These are phyloP conservation scores for Microhierax caerulescens DNA, from an alignment of 2,797 vertebrate species.

Conservation along the genomic window DNA sequence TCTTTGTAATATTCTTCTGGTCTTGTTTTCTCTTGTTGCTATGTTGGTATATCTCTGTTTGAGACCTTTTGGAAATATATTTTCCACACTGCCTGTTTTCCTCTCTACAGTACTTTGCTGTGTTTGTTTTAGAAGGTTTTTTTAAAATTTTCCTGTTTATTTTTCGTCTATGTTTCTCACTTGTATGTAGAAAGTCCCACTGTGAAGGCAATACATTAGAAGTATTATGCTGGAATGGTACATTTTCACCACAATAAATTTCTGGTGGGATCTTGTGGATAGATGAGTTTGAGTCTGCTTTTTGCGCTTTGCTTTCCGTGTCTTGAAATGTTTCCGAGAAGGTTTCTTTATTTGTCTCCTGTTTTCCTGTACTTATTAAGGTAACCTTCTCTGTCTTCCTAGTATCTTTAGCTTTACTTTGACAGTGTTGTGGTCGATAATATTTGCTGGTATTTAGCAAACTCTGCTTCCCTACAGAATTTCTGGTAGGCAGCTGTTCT, in stretches of 20 bases:
- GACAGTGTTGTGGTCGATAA: not conserved
- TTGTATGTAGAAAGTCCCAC: not conserved
- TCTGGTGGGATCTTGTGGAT: not conserved
- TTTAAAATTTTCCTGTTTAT: conserved; percentile 20
- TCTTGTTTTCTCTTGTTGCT: conserved; percentile 1
- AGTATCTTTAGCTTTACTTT: not conserved
- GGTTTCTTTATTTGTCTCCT: not conserved
- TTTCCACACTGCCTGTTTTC: not conserved
- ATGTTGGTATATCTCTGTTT: not conserved
- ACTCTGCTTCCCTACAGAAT: not conserved
- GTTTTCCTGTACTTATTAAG: not conserved
- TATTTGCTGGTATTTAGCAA: not conserved
- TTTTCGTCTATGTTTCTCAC: not conserved
- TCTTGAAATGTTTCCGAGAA: not conserved
- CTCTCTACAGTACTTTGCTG: not conserved
- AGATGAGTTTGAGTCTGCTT: not conserved
- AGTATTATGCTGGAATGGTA: not conserved
- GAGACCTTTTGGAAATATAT: not conserved
- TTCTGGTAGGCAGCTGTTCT: not conserved
- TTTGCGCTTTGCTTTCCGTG: not conserved
- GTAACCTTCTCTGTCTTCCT: conserved; percentile 13
- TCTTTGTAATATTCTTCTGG: not conserved
- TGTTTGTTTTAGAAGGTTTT: conserved; percentile 29
- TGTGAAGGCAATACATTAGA: not conserved
- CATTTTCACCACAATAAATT: not conserved